Conservation (phyloP, 2,888 invertebrate genomes). For the Latrodectus hesperus region DNA sequence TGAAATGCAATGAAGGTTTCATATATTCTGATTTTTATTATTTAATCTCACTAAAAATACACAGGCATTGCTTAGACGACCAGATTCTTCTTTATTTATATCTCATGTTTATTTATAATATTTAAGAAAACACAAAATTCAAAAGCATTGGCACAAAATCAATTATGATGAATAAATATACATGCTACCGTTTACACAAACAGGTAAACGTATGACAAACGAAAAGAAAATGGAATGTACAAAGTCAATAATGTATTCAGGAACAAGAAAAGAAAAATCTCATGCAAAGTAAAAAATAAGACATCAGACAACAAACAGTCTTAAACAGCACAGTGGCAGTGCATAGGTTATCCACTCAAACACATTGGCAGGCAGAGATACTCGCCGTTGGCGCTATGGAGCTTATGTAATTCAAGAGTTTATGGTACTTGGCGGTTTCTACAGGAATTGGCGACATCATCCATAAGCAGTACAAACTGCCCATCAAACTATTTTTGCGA, state of each 20-base stretch:
- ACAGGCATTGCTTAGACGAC: conserved; percentile 47
- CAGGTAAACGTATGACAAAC: conserved; percentile 1
- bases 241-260: conserved; percentile 28
- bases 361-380: not conserved
- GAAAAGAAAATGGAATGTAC: conserved; percentile 60
- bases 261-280: conserved; percentile 2
- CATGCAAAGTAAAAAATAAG: not conserved
- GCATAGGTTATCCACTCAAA: not conserved
- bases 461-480: too few species aligned
- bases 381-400: too few species aligned
- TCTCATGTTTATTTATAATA: conserved; percentile 33
- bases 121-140: conserved; percentile 47
- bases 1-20: not conserved
- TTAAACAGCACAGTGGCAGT: not conserved
- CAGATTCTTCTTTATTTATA: conserved; percentile 53
- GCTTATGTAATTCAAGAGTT: not conserved
- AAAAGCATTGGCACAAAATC: conserved; percentile 66
- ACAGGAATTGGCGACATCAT: too few species aligned
- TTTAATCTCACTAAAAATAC: conserved; percentile 7
- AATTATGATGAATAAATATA: conserved; percentile 45
- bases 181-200: conserved; percentile 32
- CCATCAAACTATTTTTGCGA: too few species aligned
- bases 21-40: not conserved
- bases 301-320: conserved; percentile 7
- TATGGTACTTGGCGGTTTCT: too few species aligned